Evolutionary conservation across 2,797 vertebrate species (phyloP).

Genomic region (Channallabes apus): DNA sequence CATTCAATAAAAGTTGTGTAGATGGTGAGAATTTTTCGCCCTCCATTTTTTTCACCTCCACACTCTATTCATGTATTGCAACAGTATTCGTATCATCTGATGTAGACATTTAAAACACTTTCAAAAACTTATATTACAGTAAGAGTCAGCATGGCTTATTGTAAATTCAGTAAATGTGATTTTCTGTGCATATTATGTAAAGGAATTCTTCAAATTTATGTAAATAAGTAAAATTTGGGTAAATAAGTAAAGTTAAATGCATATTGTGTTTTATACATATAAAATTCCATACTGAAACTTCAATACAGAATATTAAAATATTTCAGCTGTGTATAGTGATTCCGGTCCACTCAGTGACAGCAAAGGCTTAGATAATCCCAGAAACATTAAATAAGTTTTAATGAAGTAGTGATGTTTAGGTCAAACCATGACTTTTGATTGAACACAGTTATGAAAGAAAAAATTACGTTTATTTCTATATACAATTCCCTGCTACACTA

Average conservation of each 20-base stretch:
- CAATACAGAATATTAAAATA: background rate
- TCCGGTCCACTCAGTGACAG: background rate
- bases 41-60: background rate
- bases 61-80: background rate
- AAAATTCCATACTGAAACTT: background rate
- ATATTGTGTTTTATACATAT: background rate
- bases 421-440: too few species aligned
- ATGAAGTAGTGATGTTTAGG: too few species aligned
- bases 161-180: background rate
- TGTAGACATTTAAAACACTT: background rate
- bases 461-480: too few species aligned
- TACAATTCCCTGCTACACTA: too few species aligned
- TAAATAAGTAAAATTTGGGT: background rate
- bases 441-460: too few species aligned
- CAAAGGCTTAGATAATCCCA: background rate
- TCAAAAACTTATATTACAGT: background rate
- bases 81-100: background rate
- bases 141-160: background rate
- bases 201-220: background rate
- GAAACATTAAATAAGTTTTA: too few species aligned
- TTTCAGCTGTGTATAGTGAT: background rate
- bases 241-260: background rate
- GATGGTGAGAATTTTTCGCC: slow-evolving; percentile 34
- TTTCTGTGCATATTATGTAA: background rate
- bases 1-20: slow-evolving; percentile 55